Percentiles rank a stretch among this genome's conserved stretches.
Conservation (phyloP, 2,797 vertebrate species). For the Anniella stebbinsi region DNA sequence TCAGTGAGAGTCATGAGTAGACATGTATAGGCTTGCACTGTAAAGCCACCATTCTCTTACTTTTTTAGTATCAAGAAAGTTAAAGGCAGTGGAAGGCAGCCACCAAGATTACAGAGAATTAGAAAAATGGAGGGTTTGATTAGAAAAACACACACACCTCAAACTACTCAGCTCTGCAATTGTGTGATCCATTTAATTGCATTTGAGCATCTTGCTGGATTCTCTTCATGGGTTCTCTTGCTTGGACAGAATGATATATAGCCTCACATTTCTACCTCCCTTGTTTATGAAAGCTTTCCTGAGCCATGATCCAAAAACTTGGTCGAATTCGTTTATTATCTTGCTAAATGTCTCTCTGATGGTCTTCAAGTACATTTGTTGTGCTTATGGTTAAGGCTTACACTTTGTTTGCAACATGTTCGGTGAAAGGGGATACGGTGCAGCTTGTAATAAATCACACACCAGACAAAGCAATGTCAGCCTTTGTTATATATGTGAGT, state of each 20-base stretch:
- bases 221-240: neutral
- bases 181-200: neutral
- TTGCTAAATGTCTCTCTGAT: conserved; percentile 21
- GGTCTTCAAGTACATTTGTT: conserved; percentile 30
- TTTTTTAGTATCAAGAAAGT: conserved; percentile 52
- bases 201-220: neutral
- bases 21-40: neutral
- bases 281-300: conserved; percentile 6
- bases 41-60: conserved; percentile 41
- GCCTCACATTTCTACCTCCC: neutral
- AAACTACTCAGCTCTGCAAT: neutral
- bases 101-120: conserved; percentile 47
- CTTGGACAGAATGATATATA: neutral
- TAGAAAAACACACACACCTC: neutral
- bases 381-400: conserved; percentile 11
- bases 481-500: conserved; percentile 14
- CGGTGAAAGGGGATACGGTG: conserved; percentile 27
- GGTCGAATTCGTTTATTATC: conserved; percentile 9
- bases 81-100: conserved; percentile 47
- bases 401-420: conserved; percentile 15
- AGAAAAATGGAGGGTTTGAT: neutral
- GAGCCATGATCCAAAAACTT: neutral
- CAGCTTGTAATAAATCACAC: conserved; percentile 25
- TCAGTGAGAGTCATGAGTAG: neutral
- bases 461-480: conserved; percentile 16